Evolutionary conservation across 2,797 vertebrate species (phyloP).

Genomic region (Borostomias antarcticus): DNA sequence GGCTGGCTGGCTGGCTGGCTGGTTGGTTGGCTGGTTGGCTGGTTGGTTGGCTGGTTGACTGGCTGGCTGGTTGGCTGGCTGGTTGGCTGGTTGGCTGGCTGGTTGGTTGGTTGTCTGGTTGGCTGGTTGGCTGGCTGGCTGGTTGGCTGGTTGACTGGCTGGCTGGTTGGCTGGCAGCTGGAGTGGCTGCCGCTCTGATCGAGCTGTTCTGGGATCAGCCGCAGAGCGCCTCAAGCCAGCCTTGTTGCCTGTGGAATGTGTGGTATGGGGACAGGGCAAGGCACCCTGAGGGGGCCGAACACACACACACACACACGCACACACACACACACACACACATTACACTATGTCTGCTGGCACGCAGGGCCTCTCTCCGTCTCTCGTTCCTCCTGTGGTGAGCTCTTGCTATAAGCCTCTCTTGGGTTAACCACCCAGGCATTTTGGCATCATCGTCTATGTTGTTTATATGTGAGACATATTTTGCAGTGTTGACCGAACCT

Average conservation of each 20-base stretch:
- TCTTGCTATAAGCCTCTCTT: conserved; percentile 38
- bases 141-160: no score
- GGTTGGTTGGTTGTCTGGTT: no score
- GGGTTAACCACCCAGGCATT: conserved; percentile 26
- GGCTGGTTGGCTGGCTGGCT: no score
- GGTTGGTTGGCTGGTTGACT: background rate
- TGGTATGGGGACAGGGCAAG: conserved; percentile 71
- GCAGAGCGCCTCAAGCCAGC: conserved; percentile 65
- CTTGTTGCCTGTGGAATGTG: conserved; percentile 76
- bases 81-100: no score
- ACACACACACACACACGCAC: conserved; percentile 51
- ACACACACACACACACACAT: conserved; percentile 52
- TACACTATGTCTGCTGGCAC: conserved; percentile 24
- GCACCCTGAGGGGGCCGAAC: conserved; percentile 47
- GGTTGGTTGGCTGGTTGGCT: no score
- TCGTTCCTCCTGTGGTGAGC: conserved; percentile 10
- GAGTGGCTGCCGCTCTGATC: conserved; percentile 67
- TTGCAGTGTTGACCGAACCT: conserved; percentile 40
- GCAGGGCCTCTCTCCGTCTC: conserved; percentile 9
- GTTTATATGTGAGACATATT: conserved; percentile 48
- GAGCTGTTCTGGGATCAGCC: conserved; percentile 71
- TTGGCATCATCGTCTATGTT: conserved; percentile 23
- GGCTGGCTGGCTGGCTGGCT: no score
- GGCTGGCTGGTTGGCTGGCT: no score
- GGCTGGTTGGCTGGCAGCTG: conserved; percentile 35